phyloP scores from a whole-genome alignment of 1,140 invertebrate genomes.

The Psix sp. region DNA sequence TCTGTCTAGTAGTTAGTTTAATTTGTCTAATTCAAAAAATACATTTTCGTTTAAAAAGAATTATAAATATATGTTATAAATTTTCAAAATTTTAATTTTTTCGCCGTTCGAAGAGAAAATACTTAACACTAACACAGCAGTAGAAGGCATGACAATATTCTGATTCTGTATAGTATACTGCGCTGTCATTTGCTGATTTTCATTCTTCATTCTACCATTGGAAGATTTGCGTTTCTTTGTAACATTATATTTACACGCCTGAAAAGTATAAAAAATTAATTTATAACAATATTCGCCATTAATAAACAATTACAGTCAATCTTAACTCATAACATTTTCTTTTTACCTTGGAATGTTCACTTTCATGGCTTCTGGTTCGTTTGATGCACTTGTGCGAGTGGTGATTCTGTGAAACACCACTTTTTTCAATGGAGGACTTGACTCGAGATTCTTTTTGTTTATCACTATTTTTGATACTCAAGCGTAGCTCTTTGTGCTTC shows the following conservation, averaged over 20 bases:
- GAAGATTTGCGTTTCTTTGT: conserved; percentile 23
- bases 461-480: conserved; percentile 75
- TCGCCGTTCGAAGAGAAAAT: too few relatives aligned
- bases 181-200: conserved; percentile 4
- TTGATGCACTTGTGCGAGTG: conserved; percentile 57
- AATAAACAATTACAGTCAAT: background rate
- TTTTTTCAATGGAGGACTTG: conserved; percentile 61
- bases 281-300: background rate
- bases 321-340: background rate
- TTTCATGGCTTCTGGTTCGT: conserved; percentile 63
- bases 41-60: too few relatives aligned
- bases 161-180: conserved; percentile 2
- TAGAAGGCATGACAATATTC: conserved; percentile 17
- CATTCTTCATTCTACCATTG: conserved; percentile 14
- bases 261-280: background rate
- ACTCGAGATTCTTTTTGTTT: conserved; percentile 71
- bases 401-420: conserved; percentile 2
- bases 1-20: too few relatives aligned
- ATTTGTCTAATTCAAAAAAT: too few relatives aligned
- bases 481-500: conserved; percentile 81
- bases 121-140: conserved; percentile 23
- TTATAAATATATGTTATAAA: too few relatives aligned
- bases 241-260: conserved; percentile 24
- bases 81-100: too few relatives aligned
- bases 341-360: conserved; percentile 50